phyloP scores from a whole-genome alignment of 2,113 vertebrate species.

The Tyrannus savana region DNA sequence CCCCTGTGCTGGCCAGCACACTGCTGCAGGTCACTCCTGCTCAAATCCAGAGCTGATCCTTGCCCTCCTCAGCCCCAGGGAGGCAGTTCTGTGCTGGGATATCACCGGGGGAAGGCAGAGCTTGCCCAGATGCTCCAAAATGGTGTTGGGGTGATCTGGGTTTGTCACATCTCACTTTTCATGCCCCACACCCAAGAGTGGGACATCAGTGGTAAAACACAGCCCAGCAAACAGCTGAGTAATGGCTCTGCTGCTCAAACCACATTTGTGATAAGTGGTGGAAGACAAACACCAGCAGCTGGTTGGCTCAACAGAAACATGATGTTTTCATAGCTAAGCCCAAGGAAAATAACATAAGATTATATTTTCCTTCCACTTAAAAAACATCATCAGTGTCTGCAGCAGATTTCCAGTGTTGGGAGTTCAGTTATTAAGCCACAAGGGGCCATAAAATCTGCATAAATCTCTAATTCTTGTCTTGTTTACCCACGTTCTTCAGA shows the following conservation, averaged over 20 bases:
- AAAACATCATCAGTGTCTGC: background rate
- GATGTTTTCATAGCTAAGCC: background rate
- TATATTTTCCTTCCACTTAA: background rate
- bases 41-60: background rate
- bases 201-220: background rate
- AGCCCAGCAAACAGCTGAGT: background rate
- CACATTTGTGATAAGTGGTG: background rate
- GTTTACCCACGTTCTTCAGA: rapidly evolving
- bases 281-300: background rate
- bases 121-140: too few species aligned
- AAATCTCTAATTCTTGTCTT: background rate
- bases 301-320: background rate
- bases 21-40: background rate
- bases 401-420: background rate
- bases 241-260: background rate
- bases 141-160: too few species aligned
- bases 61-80: background rate
- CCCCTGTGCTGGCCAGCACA: background rate
- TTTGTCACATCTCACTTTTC: too few species aligned
- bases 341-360: background rate
- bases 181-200: too few species aligned
- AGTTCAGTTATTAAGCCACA: background rate
- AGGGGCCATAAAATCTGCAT: background rate
- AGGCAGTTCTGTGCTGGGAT: background rate
- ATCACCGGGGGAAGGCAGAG: too few species aligned